phyloP scores from a whole-genome alignment of 1,140 invertebrate species.

The Parasteatoda tepidariorum region DNA sequence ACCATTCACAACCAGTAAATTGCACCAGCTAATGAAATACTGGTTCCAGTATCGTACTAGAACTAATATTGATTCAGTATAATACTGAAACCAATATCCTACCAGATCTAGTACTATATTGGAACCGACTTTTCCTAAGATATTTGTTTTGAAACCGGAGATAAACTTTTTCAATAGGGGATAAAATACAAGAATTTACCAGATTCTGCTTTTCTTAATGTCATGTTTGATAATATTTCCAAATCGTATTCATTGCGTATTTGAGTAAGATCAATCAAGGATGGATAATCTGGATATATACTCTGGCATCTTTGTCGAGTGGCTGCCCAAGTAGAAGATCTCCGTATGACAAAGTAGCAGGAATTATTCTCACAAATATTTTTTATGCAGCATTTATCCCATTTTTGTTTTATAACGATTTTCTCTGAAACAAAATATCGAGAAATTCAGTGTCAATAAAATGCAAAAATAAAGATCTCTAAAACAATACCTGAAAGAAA shows the following conservation, averaged over 20 bases:
- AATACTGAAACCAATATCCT: too few relatives aligned
- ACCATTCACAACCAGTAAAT: too few relatives aligned
- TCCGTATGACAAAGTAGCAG: not conserved
- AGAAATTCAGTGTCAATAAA: too few relatives aligned
- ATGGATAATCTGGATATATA: conserved; percentile 16
- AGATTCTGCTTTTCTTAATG: not conserved
- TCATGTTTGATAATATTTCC: not conserved
- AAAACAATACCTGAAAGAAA: too few relatives aligned
- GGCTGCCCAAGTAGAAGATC: conserved; percentile 17
- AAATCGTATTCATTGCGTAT: not conserved
- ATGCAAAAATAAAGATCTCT: too few relatives aligned
- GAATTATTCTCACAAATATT: conserved; percentile 22
- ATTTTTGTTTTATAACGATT: conserved; percentile 10
- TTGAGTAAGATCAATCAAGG: conserved; percentile 3
- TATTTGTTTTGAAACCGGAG: not conserved
- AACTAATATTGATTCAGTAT: too few relatives aligned
- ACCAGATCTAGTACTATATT: too few relatives aligned
- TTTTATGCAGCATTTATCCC: conserved; percentile 27
- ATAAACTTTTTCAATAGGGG: not conserved
- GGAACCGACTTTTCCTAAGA: not conserved
- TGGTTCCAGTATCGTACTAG: too few relatives aligned
- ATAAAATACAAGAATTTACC: too few relatives aligned
- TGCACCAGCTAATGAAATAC: too few relatives aligned
- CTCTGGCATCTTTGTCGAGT: conserved; percentile 23
- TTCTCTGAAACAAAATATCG: not conserved